Evolutionary conservation across 1,140 invertebrate species (phyloP), one percentile per base, ranked within the genome.

Genomic region (Scaptomyza montana): DNA sequence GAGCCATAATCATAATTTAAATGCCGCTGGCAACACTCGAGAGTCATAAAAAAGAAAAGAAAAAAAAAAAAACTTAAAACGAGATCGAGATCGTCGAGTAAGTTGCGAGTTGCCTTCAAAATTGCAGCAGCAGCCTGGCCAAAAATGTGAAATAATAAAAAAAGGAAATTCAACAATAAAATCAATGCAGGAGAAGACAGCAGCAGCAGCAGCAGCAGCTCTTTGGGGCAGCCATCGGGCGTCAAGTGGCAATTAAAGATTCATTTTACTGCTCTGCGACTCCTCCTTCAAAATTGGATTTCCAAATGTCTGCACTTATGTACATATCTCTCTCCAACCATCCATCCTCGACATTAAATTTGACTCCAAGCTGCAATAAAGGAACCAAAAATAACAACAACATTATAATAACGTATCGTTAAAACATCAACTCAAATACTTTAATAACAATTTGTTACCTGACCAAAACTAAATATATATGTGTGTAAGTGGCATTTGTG

Each of bases 1-100:
- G 25, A 74, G 66, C 60, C 67, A 74, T 74, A 74, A 74, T 74
- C 72, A 71, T 74, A 74, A 74, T 70, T 74, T 70, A 74, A 70
- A 70, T 64, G 67, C 67, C 59, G 59, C 65, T 61, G 71, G 71
- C 53, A 70, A 55, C 66, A 74, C 66, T 64, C 41, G 46, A 70
- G 45, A 71, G 60, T 19, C 60, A 41, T 64, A 70, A 64, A 74
- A 74, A 49, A 67, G 13, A 74, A 74, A 49, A 50, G 16, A 16
- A 16, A 16, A 16, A 16, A 16, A 1, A 16, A 16, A 16, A 16
- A 16, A 16, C 16, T 1, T 16, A 57, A 36, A 74, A 56, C 33
- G 13, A 64, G 67, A 72, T 72, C 54, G 61, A 64, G 67, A 72
- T 72, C 54, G 61, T 65, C 25, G 51, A 16, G 16, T 1, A 16